Conservation (phyloP, 2,888 invertebrate genomes). For the Ptilodon capucinus region DNA sequence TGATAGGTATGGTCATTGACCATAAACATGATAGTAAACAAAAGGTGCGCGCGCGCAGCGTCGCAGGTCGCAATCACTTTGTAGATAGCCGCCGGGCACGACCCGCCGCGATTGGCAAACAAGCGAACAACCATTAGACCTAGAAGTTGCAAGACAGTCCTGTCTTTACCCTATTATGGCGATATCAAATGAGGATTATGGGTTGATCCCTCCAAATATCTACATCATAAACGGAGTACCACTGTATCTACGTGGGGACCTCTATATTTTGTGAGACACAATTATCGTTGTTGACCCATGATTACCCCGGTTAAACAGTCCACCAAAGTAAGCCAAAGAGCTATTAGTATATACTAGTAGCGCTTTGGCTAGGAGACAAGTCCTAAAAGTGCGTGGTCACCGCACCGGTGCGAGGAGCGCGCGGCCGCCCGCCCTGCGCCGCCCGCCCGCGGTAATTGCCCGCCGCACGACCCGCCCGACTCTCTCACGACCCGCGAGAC, state of each 20-base stretch:
- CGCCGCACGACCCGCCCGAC: slow-evolving; percentile 23
- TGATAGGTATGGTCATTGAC: too few species aligned
- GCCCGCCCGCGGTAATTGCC: slow-evolving; percentile 40
- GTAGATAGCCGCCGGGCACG: slow-evolving; percentile 58
- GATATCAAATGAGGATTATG: too few species aligned
- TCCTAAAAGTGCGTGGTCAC: slow-evolving; percentile 12
- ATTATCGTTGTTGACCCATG: too few species aligned
- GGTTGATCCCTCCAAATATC: too few species aligned
- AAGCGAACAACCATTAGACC: slow-evolving; percentile 26
- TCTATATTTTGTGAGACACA: too few species aligned
- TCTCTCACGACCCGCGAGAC: slow-evolving; percentile 26
- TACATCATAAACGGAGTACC: too few species aligned
- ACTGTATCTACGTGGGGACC: too few species aligned
- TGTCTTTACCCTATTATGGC: too few species aligned
- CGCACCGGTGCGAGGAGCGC: slow-evolving; percentile 5
- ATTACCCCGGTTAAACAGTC: too few species aligned
- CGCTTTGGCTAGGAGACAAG: too few species aligned
- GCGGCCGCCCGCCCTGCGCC: slow-evolving; percentile 32
- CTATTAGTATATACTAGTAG: too few species aligned
- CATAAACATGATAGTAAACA: slow-evolving; percentile 20
- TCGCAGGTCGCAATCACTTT: slow-evolving; percentile 50
- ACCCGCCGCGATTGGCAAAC: slow-evolving; percentile 44
- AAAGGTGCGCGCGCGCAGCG: slow-evolving; percentile 22
- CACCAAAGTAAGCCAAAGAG: too few species aligned
- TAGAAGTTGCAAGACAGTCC: background rate